Conservation (phyloP, 2,888 invertebrate species). For the Meteorus cinctellus region DNA sequence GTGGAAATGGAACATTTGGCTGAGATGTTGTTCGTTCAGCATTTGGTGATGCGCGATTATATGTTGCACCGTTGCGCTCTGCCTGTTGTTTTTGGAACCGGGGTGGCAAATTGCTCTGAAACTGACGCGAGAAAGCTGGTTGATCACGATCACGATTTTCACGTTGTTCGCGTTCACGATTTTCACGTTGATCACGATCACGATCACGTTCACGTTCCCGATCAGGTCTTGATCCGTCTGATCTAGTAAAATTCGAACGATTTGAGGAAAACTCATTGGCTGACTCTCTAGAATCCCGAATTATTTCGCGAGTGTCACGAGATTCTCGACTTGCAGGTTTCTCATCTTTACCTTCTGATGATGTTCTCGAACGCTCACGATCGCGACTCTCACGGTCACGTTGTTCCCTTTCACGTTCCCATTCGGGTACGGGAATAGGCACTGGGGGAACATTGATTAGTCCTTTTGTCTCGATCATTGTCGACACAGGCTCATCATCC, state of each 20-base stretch:
- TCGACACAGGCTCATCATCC: constrained; percentile 59
- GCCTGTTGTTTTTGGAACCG: constrained; percentile 87
- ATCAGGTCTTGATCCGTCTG: constrained; percentile 44
- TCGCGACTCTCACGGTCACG: constrained; percentile 72
- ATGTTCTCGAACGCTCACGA: constrained; percentile 72
- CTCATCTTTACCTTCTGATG: constrained; percentile 67
- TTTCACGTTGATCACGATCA: constrained; percentile 57
- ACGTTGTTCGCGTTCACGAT: constrained; percentile 70
- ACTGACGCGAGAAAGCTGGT: constrained; percentile 82
- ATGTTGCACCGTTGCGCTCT: constrained; percentile 59
- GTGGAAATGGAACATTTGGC: constrained; percentile 63
- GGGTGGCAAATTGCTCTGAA: constrained; percentile 89
- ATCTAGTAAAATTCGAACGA: constrained; percentile 57
- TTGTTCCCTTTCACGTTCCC: constrained; percentile 74
- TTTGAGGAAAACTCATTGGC: constrained; percentile 48
- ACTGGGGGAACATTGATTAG: constrained; percentile 73
- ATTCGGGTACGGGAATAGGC: constrained; percentile 75
- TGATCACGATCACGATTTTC: constrained; percentile 65
- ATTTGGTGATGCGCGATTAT: constrained; percentile 67
- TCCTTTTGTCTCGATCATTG: constrained; percentile 68
- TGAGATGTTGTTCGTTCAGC: constrained; percentile 65
- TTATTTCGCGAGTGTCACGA: constrained; percentile 50
- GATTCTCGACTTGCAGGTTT: constrained; percentile 53
- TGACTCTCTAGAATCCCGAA: constrained; percentile 48
- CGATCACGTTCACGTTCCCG: constrained; percentile 65